These are phyloP conservation scores for Ceyx margarethae DNA, from an alignment of 2,113 vertebrate genomes.

Conservation along the genomic window DNA sequence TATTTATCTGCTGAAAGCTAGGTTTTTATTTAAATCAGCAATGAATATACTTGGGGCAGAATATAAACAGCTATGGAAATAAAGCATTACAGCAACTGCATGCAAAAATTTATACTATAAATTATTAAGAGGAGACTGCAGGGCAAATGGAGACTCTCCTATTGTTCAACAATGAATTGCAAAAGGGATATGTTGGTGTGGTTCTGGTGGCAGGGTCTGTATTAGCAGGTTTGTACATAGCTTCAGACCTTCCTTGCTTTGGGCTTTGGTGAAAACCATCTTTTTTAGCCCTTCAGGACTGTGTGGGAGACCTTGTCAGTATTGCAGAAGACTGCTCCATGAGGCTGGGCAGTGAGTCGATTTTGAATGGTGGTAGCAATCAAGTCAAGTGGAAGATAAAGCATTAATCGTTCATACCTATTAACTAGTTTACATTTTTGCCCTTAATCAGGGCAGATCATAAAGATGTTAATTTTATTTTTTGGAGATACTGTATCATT, in stretches of 20 bases:
- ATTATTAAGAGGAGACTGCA: background rate
- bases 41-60: background rate
- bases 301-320: background rate
- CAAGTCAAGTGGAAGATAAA: background rate
- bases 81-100: background rate
- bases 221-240: background rate
- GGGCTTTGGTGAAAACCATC: background rate
- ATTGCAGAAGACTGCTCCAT: background rate
- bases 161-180: background rate
- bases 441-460: background rate
- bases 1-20: background rate
- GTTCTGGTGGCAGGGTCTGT: background rate
- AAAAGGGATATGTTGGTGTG: background rate
- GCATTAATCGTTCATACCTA: too few species aligned
- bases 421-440: background rate
- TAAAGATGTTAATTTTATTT: background rate
- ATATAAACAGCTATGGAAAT: background rate
- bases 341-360: background rate
- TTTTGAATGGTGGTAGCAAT: background rate
- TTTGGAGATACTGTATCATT: background rate
- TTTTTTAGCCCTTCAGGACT: background rate
- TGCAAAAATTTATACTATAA: background rate
- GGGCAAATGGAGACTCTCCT: background rate
- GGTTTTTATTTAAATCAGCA: background rate
- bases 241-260: background rate